Evolutionary conservation across 2,888 invertebrate genomes (phyloP), one percentile per base, ranked within the genome.

Genomic region (Aphelenchoides bicaudatus): DNA sequence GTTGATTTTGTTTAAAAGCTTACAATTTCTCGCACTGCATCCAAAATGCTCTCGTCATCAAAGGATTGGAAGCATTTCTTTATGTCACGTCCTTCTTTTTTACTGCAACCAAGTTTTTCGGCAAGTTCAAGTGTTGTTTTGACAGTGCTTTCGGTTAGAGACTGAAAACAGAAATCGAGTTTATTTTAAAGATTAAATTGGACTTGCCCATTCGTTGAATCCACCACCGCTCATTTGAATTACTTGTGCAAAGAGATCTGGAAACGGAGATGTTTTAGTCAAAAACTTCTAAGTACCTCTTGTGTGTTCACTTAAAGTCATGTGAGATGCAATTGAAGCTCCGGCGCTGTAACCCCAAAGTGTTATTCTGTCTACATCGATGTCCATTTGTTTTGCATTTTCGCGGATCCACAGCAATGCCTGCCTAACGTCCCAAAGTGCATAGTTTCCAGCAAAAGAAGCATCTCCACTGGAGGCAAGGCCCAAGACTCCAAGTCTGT

Each of bases 261-360:
- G 23, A 62, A 54, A n/a, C 13, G n/a, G n/a, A 43, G 25, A n/a
- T n/a, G n/a, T n/a, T n/a, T n/a, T n/a, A n/a, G n/a, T n/a, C n/a
- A n/a, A n/a, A n/a, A n/a, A n/a, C n/a, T n/a, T n/a, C n/a, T n/a
- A n/a, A 10, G 34, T 34, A 43, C 48, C 57, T 25, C 61, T 25
- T 2, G 64, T 38, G 21, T 65, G 58, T 10, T 52, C 53, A 4
- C 53, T 59, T 3, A 61, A 10, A 0, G 46, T 48, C 1, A 61
- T 21, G 23, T 31, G 30, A n/a, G 37, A 30, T 10, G 39, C 54
- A 25, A 39, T 29, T 5, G 56, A 49, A 6, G 48, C 27, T n/a
- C 67, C 67, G 21, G 67, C 67, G 47, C 59, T 62, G 48, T 56
- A 57, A 1, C 67, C 67, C 23, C 54, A 62, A 19, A 67, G 49